Base-by-base conservation (phyloP, 2,888 invertebrate species). In the Euplexia lucipara region DNA sequence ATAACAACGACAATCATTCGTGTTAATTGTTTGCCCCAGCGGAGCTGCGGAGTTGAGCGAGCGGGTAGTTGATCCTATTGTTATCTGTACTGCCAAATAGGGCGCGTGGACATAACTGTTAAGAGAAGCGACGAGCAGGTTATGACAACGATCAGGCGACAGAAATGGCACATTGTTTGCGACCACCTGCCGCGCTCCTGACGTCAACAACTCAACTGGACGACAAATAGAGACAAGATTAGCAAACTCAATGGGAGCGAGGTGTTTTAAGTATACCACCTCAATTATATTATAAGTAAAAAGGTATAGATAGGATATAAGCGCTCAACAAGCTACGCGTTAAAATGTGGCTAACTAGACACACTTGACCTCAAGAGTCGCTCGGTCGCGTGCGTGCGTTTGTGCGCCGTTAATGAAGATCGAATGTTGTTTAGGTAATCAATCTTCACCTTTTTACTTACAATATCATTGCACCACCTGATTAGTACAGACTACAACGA, bases 131-230 rank as follows among this genome's bases (percentile, higher is more conserved):
- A 42, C 32, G 26, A 9, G 32, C 61, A 67, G 49, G 57, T 42
- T 59, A 69, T 73, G 61, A 64, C 30, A 16, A 37, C 58, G 77
- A 75, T 75, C 73, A 32, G 54, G 37, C 58, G 52, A 18, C 53
- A 76, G 54, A 42, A 77, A 75, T 75, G 58, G 73, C 75, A 64
- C 64, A 75, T 77, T 75, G 75, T 75, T 69, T 20, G 58, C 73
- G 75, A 77, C 77, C 75, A 77, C 77, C 77, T 64, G 69, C 58
- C 22, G 58, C 57, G 73, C 14, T 30, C 51, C 16, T 68, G 68
- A 72, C 79, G 68, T 63, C 79, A 78, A 32, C 57, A 8, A 58
- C 30, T 35, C 22, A n/a, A 39, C 39, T 35, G 5, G 16, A 6
- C 18, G 34, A 52, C 58, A 8, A 56, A 60, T 37, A 56, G 3